These are phyloP conservation scores for Malurus elegans DNA, from an alignment of 2,113 vertebrate species.

Conservation along the genomic window DNA sequence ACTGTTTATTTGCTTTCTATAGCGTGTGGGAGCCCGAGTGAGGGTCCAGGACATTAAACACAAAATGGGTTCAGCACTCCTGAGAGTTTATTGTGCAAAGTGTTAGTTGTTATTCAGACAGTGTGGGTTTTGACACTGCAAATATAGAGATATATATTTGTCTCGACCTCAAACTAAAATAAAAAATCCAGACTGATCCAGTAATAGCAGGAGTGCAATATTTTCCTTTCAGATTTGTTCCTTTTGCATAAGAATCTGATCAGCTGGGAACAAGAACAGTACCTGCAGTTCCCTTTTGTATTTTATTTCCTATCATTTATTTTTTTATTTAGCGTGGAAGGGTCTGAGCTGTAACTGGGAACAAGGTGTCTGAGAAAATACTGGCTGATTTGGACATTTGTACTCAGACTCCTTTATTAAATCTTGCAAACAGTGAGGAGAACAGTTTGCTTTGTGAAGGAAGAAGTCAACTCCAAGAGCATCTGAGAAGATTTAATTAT, in stretches of 20 bases:
- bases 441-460: not conserved
- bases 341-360: not conserved
- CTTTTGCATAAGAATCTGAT: not conserved
- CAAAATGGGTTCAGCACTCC: rapidly evolving
- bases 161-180: not conserved
- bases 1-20: not conserved
- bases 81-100: not conserved
- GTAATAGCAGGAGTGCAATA: not conserved
- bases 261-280: not conserved
- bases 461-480: not conserved
- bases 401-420: not conserved
- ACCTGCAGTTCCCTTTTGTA: not conserved
- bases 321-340: not conserved
- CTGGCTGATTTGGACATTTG: not conserved
- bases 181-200: not conserved
- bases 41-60: not conserved
- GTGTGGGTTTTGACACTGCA: not conserved
- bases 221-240: not conserved
- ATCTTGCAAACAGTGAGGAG: not conserved
- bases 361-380: not conserved
- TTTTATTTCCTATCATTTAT: not conserved
- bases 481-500: not conserved
- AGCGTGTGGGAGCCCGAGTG: not conserved
- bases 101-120: not conserved
- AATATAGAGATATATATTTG: not conserved